Conservation (phyloP, 2,797 vertebrate genomes). For the Labeo calbasu region DNA sequence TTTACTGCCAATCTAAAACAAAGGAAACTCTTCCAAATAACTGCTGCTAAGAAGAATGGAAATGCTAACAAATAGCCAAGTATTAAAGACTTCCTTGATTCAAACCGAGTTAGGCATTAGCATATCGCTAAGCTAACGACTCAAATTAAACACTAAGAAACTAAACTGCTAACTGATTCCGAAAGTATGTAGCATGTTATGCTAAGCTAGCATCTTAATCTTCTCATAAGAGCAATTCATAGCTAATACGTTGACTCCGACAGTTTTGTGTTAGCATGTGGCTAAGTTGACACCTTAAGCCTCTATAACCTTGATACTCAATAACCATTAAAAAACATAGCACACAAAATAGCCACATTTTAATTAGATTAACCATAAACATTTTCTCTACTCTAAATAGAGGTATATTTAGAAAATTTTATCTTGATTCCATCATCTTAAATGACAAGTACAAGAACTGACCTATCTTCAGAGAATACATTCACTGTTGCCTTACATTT, state of each 20-base stretch:
- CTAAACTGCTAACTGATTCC: background rate
- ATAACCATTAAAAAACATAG: too few relatives aligned
- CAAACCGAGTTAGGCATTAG: background rate
- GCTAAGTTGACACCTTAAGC: background rate
- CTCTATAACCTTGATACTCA: too few relatives aligned
- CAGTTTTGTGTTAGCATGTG: background rate
- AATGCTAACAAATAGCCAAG: background rate
- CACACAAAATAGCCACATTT: background rate
- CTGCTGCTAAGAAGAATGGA: background rate
- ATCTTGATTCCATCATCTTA: background rate
- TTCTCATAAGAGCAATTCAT: background rate
- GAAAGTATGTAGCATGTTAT: background rate
- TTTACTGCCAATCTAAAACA: background rate
- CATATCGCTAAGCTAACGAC: background rate
- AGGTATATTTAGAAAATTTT: background rate
- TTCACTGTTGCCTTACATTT: background rate
- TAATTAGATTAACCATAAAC: background rate
- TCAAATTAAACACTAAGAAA: background rate
- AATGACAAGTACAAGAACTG: background rate
- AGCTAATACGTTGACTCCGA: background rate
- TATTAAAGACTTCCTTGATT: background rate
- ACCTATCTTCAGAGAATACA: background rate
- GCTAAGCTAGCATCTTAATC: background rate
- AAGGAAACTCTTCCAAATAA: background rate
- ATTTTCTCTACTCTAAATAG: background rate